Evolutionary conservation across 2,797 vertebrate genomes (phyloP).

Genomic region (Argyrosomus regius): DNA sequence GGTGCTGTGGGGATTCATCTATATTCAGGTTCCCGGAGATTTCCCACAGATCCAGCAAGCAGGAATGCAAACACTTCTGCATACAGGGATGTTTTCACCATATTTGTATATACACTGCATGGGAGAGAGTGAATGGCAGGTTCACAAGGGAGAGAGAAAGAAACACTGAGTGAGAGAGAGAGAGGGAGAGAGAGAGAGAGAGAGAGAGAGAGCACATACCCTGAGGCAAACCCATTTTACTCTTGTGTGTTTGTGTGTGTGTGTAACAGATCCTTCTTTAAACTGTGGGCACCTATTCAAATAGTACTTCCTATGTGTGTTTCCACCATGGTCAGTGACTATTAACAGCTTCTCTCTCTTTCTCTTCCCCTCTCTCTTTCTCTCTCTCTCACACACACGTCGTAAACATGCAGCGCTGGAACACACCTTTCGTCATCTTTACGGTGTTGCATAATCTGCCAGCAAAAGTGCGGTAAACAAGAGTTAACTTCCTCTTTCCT

Average conservation of each 20-base stretch:
- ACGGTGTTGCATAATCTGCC: slow-evolving; percentile 64
- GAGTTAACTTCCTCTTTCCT: slow-evolving; percentile 60
- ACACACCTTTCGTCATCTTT: slow-evolving; percentile 48
- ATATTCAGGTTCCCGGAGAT: slow-evolving; percentile 27
- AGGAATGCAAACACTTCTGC: slow-evolving; percentile 53
- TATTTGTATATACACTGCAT: slow-evolving; percentile 57
- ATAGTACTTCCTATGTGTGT: slow-evolving; percentile 43
- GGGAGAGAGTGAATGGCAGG: slow-evolving; percentile 35
- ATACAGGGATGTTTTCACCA: slow-evolving; percentile 50
- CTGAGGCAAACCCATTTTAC: slow-evolving; percentile 6
- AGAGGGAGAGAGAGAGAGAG: slow-evolving; percentile 7
- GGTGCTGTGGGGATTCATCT: slow-evolving; percentile 10
- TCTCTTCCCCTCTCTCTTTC: no score
- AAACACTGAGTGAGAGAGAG: neutral
- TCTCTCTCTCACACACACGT: slow-evolving; percentile 3
- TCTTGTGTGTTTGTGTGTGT: slow-evolving; percentile 21
- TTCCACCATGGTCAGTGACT: slow-evolving; percentile 23
- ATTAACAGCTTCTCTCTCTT: slow-evolving; percentile 32
- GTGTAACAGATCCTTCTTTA: slow-evolving; percentile 51
- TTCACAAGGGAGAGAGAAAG: neutral
- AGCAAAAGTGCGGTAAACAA: slow-evolving; percentile 74
- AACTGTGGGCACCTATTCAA: slow-evolving; percentile 54
- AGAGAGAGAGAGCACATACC: neutral
- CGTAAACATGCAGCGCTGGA: neutral
- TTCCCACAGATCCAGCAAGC: slow-evolving; percentile 46